These are phyloP conservation scores for Drosophila macrospina DNA, from an alignment of 2,888 invertebrate genomes.

Conservation along the genomic window DNA sequence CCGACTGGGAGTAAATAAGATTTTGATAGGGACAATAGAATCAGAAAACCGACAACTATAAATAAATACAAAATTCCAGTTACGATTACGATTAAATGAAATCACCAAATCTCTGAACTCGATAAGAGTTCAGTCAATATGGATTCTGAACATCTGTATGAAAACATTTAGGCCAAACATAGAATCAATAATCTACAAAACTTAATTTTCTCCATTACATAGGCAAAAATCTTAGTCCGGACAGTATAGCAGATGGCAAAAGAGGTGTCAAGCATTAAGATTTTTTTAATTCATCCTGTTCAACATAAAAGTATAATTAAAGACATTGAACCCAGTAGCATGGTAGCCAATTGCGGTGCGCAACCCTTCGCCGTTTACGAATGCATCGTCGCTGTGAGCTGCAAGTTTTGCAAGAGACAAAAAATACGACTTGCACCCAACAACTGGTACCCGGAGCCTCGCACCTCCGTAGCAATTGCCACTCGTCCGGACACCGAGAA, in stretches of 20 bases:
- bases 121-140: neutral
- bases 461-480: too few species aligned
- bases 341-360: neutral
- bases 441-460: neutral
- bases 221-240: slow-evolving; percentile 10
- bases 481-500: too few species aligned
- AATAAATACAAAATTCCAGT: too few species aligned
- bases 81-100: too few species aligned
- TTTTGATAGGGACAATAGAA: slow-evolving; percentile 18
- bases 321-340: neutral
- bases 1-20: slow-evolving; percentile 9
- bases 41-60: too few species aligned
- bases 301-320: neutral
- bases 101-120: slow-evolving; percentile 11
- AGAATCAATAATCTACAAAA: slow-evolving; percentile 16
- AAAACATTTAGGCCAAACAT: slow-evolving; percentile 8
- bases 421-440: neutral
- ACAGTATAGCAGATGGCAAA: slow-evolving; percentile 7
- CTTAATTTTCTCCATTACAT: neutral
- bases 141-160: neutral
- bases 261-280: slow-evolving; percentile 10
- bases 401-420: neutral
- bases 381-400: neutral
- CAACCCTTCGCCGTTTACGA: neutral
- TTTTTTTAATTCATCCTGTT: slow-evolving; percentile 7